phyloP scores from a whole-genome alignment of 2,113 vertebrate species.

The Prietella phreatophila region DNA sequence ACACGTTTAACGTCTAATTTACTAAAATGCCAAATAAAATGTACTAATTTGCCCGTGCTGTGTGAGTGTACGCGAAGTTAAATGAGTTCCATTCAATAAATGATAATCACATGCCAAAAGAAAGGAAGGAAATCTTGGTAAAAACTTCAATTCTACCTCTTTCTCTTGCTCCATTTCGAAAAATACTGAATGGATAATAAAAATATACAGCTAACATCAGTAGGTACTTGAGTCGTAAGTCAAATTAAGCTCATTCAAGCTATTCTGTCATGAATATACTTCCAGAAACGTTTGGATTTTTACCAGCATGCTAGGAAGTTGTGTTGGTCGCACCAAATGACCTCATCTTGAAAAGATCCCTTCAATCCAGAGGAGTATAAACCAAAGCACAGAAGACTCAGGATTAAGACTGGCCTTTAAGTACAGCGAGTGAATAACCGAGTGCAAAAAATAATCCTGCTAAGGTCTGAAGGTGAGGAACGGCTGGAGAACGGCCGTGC shows the following conservation, averaged over 20 bases:
- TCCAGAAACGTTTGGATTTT: not conserved
- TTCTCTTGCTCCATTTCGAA: not conserved
- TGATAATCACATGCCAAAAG: not conserved
- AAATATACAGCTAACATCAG: not conserved
- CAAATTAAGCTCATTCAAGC: not conserved
- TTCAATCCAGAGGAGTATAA: not conserved
- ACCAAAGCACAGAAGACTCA: not conserved
- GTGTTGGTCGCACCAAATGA: not conserved
- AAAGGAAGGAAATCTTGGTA: not conserved
- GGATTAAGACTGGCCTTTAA: slow-evolving; percentile 1
- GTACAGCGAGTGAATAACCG: not conserved
- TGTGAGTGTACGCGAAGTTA: not conserved
- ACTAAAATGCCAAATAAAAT: not conserved
- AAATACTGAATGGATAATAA: not conserved
- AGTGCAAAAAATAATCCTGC: not conserved
- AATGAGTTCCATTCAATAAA: not conserved
- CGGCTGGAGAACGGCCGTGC: not conserved
- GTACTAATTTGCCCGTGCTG: not conserved
- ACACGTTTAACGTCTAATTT: not conserved
- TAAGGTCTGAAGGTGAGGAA: slow-evolving; percentile 2
- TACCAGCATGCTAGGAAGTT: not conserved
- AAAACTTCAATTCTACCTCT: too few relatives aligned
- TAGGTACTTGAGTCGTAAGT: not conserved
- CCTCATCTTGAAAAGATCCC: not conserved
- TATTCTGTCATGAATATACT: not conserved